Evolutionary conservation across 1,140 invertebrate genomes (phyloP).

Genomic region (Ceratoteleas bidentatus): DNA sequence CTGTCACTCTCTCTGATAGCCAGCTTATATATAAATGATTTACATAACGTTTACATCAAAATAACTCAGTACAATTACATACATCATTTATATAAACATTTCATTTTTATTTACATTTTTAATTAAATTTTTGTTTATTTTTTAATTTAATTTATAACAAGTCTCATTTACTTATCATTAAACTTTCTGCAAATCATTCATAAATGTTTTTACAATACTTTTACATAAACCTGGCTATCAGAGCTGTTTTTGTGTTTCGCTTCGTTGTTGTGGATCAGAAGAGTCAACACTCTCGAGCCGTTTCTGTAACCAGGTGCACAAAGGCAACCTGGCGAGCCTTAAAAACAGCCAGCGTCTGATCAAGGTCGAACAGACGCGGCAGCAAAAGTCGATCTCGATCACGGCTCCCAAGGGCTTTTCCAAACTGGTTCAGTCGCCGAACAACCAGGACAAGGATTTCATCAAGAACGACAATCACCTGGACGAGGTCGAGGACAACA

Average conservation of each 20-base stretch:
- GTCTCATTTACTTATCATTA: too few relatives aligned
- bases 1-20: too few relatives aligned
- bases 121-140: too few relatives aligned
- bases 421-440: conserved; percentile 67
- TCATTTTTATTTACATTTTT: too few relatives aligned
- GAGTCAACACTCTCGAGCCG: conserved; percentile 64
- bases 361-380: conserved; percentile 73
- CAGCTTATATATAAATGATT: too few relatives aligned
- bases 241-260: conserved; percentile 6
- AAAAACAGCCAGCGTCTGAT: conserved; percentile 77
- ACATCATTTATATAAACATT: too few relatives aligned
- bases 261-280: conserved; percentile 17
- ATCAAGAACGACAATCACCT: conserved; percentile 68
- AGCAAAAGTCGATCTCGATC: conserved; percentile 73
- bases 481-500: conserved; percentile 55
- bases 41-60: too few relatives aligned
- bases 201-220: too few relatives aligned
- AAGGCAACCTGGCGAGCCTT: conserved; percentile 78
- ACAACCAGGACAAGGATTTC: conserved; percentile 70
- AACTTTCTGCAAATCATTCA: too few relatives aligned
- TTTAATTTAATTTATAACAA: too few relatives aligned
- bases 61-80: too few relatives aligned
- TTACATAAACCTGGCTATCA: too few relatives aligned
- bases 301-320: conserved; percentile 76
- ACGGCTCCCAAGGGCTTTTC: conserved; percentile 74